Evolutionary conservation across 2,888 invertebrate genomes (phyloP).

Genomic region (Myathropa florea): DNA sequence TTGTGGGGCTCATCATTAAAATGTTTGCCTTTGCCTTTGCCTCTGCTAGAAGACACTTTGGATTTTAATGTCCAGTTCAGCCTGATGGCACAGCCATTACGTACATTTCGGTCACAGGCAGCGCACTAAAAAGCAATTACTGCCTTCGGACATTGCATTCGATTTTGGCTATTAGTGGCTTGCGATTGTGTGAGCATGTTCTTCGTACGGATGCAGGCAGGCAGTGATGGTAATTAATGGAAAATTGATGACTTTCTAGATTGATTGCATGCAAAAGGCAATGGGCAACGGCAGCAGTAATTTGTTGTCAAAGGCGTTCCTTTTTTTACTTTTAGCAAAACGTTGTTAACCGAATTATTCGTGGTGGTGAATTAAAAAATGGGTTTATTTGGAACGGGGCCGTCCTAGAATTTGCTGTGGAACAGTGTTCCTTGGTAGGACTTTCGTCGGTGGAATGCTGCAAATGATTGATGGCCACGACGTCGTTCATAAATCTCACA

Average conservation of each 20-base stretch:
- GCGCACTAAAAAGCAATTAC: slow-evolving; percentile 25
- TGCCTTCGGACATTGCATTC: slow-evolving; percentile 15
- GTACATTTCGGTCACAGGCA: slow-evolving; percentile 5
- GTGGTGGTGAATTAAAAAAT: neutral
- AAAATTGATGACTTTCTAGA: slow-evolving; percentile 13
- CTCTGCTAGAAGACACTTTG: slow-evolving; percentile 35
- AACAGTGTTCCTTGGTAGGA: neutral
- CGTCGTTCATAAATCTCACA: neutral
- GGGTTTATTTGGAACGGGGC: too few species aligned
- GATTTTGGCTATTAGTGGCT: neutral
- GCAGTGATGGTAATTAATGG: slow-evolving; percentile 37
- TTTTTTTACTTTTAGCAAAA: neutral
- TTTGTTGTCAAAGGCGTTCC: neutral
- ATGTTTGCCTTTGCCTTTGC: slow-evolving; percentile 29
- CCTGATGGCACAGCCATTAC: neutral
- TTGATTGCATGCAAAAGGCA: slow-evolving; percentile 24
- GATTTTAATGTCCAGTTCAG: slow-evolving; percentile 11
- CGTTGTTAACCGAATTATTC: neutral
- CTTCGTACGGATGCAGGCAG: neutral
- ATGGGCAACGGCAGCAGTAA: neutral
- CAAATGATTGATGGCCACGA: neutral
- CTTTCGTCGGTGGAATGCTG: neutral
- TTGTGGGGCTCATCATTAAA: slow-evolving; percentile 45
- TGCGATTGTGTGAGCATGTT: neutral
- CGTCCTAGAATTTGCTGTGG: neutral